phyloP scores from a whole-genome alignment of 2,797 vertebrate species.

The Bradypodion ventrale region DNA sequence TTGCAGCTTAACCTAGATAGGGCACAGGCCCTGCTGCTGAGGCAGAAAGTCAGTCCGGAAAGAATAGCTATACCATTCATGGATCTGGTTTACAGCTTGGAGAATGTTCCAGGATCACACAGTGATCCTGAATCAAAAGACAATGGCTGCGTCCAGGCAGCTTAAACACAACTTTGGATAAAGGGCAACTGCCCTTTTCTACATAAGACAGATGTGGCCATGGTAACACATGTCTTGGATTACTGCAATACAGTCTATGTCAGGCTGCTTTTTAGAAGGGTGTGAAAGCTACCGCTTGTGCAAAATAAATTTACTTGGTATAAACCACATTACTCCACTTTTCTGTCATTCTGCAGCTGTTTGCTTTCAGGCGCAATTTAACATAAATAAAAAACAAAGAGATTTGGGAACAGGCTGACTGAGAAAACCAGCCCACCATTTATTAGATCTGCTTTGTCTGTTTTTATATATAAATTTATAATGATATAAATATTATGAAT shows the following conservation, averaged over 20 bases:
- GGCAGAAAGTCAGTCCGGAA: background rate
- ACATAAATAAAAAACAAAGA: background rate
- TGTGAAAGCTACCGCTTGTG: background rate
- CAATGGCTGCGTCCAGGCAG: background rate
- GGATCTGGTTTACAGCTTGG: background rate
- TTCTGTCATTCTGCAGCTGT: background rate
- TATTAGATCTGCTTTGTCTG: too few species aligned
- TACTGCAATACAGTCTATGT: background rate
- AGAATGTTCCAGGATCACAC: background rate
- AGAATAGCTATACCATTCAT: background rate
- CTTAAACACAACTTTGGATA: background rate
- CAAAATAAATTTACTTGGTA: background rate
- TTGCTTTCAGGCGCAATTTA: background rate
- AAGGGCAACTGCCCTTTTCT: background rate
- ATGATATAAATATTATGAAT: too few species aligned
- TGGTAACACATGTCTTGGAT: slow-evolving; percentile 2
- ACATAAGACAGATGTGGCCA: background rate
- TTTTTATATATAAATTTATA: too few species aligned
- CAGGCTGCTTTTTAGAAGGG: background rate
- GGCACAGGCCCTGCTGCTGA: background rate
- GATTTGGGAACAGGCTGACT: background rate
- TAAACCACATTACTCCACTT: background rate
- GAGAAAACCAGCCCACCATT: background rate
- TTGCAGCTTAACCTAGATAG: background rate
- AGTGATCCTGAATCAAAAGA: background rate